Evolutionary conservation across 1,140 invertebrate genomes (phyloP).

Genomic region (Sitobion miscanthi): DNA sequence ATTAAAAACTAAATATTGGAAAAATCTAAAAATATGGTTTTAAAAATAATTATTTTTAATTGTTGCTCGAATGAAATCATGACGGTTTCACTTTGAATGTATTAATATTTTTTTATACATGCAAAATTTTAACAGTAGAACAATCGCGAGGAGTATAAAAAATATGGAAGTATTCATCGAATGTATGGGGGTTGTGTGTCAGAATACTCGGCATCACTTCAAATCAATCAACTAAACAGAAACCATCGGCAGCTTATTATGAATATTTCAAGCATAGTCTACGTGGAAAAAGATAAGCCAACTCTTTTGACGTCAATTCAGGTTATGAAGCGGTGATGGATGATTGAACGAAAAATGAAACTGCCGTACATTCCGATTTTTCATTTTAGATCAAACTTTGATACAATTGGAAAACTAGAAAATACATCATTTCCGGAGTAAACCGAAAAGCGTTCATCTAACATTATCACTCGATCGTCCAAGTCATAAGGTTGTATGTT

Average conservation of each 20-base stretch:
- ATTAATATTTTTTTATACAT: not conserved
- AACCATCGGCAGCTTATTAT: conserved; percentile 22
- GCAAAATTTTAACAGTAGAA: not conserved
- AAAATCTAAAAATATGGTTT: not conserved
- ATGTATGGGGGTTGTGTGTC: not conserved
- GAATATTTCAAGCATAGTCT: conserved; percentile 35
- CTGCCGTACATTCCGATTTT: not conserved
- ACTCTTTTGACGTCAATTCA: conserved; percentile 48
- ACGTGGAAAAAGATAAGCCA: conserved; percentile 27
- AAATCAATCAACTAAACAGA: conserved; percentile 41
- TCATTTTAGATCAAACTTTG: conserved; percentile 19
- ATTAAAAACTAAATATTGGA: not conserved
- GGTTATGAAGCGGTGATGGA: conserved; percentile 17
- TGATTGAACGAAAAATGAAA: conserved; percentile 47
- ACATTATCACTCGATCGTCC: not conserved
- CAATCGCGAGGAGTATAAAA: not conserved
- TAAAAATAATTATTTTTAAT: not conserved
- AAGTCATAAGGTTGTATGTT: not conserved
- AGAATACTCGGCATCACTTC: conserved; percentile 12
- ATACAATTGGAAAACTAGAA: conserved; percentile 40
- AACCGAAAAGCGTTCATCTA: not conserved
- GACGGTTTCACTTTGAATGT: not conserved
- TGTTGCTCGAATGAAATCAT: not conserved
- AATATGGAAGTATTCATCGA: not conserved
- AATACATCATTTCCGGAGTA: not conserved